Evolutionary conservation across 2,113 vertebrate genomes (phyloP).

Genomic region (Gadus chalcogrammus): DNA sequence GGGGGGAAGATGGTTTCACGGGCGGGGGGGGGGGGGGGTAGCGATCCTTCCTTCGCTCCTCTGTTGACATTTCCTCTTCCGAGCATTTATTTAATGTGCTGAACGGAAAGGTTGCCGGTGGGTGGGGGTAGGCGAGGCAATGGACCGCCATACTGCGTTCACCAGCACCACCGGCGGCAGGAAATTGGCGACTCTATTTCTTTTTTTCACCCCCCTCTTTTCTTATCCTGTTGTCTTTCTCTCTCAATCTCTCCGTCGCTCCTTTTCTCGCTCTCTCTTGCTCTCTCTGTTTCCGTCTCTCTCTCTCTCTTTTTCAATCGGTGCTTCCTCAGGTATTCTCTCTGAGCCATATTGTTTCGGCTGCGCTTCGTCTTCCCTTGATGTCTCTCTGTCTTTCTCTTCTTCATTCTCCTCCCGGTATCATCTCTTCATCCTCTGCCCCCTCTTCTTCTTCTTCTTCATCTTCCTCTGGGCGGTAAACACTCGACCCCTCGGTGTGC

Average conservation of each 20-base stretch:
- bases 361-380: slow-evolving; percentile 11
- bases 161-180: slow-evolving; percentile 59
- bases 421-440: no score
- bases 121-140: slow-evolving; percentile 25
- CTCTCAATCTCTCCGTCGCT: slow-evolving; percentile 21
- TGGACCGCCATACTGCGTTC: slow-evolving; percentile 47
- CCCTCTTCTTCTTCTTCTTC: slow-evolving; percentile 4
- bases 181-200: slow-evolving; percentile 66
- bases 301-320: no score
- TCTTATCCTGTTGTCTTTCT: not conserved
- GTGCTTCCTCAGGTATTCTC: no score
- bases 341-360: no score
- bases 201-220: slow-evolving; percentile 38
- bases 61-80: slow-evolving; percentile 59
- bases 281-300: no score
- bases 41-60: slow-evolving; percentile 34
- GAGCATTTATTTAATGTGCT: slow-evolving; percentile 64
- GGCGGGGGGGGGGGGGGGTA: slow-evolving; percentile 21
- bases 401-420: not conserved
- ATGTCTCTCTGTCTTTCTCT: slow-evolving; percentile 22
- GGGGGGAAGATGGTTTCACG: no score
- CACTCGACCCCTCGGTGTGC: slow-evolving; percentile 23
- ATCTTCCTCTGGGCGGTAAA: slow-evolving; percentile 29
- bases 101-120: slow-evolving; percentile 52
- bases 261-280: no score